A percentile compares a stretch with the other conserved stretches of the same genome.
Conservation (phyloP, 2,797 vertebrate species). For the Betta splendens region DNA sequence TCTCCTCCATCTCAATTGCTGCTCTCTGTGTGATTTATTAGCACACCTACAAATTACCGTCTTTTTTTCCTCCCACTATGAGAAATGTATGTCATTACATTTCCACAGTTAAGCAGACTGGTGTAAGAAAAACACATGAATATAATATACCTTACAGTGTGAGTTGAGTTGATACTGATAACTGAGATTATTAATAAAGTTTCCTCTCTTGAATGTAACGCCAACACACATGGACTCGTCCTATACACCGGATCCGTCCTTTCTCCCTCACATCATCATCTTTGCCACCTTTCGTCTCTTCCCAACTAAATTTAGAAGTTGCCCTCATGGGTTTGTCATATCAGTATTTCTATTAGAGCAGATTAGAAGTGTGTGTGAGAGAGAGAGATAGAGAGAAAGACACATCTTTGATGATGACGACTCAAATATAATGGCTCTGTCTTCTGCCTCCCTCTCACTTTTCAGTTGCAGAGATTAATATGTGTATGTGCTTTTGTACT, state of each 20-base stretch:
- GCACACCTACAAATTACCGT: conserved; percentile 55
- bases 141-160: too few species aligned
- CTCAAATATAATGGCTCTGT: conserved; percentile 95
- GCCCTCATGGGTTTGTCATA: conserved; percentile 93
- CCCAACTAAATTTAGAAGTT: conserved; percentile 93
- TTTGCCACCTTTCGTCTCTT: conserved; percentile 41
- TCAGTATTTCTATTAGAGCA: conserved; percentile 95
- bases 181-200: conserved; percentile 53
- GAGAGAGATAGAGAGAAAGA: conserved; percentile 18
- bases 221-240: conserved; percentile 25
- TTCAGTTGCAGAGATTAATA: conserved; percentile 88
- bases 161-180: too few species aligned
- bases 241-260: conserved; percentile 21
- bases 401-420: conserved; percentile 93
- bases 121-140: too few species aligned
- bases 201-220: conserved; percentile 7
- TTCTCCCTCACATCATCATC: conserved; percentile 36
- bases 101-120: conserved; percentile 38
- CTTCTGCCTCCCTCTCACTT: conserved; percentile 78
- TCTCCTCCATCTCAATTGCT: conserved; percentile 60
- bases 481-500: conserved; percentile 30
- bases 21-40: conserved; percentile 78
- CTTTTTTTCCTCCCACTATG: conserved; percentile 19
- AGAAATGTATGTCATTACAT: conserved; percentile 57
- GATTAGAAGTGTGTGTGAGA: conserved; percentile 86